Evolutionary conservation across 1,140 invertebrate genomes (phyloP).

Genomic region (Zaprionus ornatus): DNA sequence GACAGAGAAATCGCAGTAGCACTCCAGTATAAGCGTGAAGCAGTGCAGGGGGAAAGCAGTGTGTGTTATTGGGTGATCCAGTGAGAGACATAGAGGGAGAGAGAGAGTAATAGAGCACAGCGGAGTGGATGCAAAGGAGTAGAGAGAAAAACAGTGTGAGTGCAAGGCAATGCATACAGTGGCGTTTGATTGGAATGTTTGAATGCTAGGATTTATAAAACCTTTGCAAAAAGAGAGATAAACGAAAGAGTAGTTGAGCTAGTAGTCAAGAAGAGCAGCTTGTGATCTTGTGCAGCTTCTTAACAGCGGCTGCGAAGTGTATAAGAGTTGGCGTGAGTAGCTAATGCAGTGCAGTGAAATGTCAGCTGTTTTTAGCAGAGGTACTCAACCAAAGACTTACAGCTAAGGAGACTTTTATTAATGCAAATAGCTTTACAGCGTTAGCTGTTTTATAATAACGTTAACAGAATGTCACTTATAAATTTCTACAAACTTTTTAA

Average conservation of each 20-base stretch:
- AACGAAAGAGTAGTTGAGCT: too few species aligned
- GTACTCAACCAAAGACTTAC: neutral
- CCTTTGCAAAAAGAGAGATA: too few species aligned
- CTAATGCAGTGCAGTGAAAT: neutral
- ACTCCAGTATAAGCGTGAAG: neutral
- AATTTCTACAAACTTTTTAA: accelerated
- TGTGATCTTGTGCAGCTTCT: neutral
- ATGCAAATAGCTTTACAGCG: neutral
- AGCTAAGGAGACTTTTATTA: neutral
- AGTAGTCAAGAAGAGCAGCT: neutral
- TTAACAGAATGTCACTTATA: neutral
- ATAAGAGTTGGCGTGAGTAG: neutral
- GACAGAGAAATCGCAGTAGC: neutral
- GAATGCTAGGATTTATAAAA: too few species aligned
- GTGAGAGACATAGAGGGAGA: too few species aligned
- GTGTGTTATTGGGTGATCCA: too few species aligned
- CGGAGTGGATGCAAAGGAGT: too few species aligned
- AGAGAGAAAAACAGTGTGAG: too few species aligned
- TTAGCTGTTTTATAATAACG: neutral
- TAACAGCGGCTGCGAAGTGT: neutral
- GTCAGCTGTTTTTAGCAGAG: too few species aligned
- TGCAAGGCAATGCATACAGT: too few species aligned
- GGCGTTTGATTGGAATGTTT: too few species aligned
- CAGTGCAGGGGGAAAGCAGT: neutral
- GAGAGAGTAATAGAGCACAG: too few species aligned